These are phyloP conservation scores for Trematomus loennbergii DNA, from an alignment of 2,113 vertebrate species.

Conservation along the genomic window DNA sequence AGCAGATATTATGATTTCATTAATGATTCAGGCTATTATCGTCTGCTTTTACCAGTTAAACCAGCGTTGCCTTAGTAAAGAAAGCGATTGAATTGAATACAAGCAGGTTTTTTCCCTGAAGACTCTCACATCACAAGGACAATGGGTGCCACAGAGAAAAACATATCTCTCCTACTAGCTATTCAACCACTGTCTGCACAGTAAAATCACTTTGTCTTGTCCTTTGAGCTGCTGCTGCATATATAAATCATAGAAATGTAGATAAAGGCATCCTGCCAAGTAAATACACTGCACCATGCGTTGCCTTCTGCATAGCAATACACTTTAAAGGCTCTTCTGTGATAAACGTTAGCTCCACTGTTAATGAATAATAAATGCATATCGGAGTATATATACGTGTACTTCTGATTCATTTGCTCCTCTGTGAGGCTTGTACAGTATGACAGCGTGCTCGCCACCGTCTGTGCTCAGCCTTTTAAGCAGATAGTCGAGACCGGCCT, in stretches of 20 bases:
- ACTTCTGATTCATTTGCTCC: slow-evolving; percentile 66
- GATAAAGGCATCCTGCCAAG: slow-evolving; percentile 56
- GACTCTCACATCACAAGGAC: slow-evolving; percentile 28
- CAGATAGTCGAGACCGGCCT: slow-evolving; percentile 55
- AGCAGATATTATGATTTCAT: slow-evolving; percentile 28
- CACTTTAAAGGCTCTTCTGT: slow-evolving; percentile 48
- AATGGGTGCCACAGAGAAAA: slow-evolving; percentile 16
- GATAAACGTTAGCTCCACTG: slow-evolving; percentile 63
- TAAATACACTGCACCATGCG: slow-evolving; percentile 37
- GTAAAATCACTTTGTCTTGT: slow-evolving; percentile 43
- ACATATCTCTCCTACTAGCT: slow-evolving; percentile 27
- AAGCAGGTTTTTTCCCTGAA: slow-evolving; percentile 16
- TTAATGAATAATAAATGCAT: slow-evolving; percentile 77
- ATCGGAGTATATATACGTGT: slow-evolving; percentile 56
- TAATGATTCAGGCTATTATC: slow-evolving; percentile 13
- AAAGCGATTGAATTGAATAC: slow-evolving; percentile 30
- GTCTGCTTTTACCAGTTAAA: slow-evolving; percentile 4
- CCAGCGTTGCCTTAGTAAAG: slow-evolving; percentile 14
- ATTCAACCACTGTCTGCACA: slow-evolving; percentile 44
- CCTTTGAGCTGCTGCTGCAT: slow-evolving; percentile 54
- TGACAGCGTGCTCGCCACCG: slow-evolving; percentile 34
- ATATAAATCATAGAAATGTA: slow-evolving; percentile 58
- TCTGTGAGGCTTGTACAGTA: slow-evolving; percentile 50
- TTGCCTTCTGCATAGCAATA: slow-evolving; percentile 22
- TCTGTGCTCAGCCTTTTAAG: slow-evolving; percentile 62